A percentile compares a stretch with the other conserved stretches of the same genome.
phyloP scores from a whole-genome alignment of 1,140 invertebrate species.

The Leptinotarsa defecta region DNA sequence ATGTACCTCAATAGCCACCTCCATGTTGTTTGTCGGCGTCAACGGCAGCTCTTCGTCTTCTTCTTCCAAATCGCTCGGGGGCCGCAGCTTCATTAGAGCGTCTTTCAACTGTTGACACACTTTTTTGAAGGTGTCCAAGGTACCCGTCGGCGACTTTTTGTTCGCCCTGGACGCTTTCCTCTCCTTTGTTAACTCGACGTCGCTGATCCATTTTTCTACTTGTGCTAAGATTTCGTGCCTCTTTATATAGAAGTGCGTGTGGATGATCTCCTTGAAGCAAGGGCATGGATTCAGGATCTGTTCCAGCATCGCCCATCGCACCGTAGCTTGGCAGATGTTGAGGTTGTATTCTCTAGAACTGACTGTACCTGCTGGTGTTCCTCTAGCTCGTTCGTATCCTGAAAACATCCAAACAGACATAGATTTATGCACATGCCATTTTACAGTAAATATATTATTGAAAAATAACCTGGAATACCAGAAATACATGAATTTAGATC shows the following conservation, averaged over 20 bases:
- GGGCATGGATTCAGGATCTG: constrained; percentile 87
- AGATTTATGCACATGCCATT: no score
- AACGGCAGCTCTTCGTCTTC: constrained; percentile 53
- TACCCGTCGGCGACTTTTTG: constrained; percentile 33
- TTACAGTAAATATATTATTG: no score
- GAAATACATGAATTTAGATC: no score
- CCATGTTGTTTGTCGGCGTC: constrained; percentile 43
- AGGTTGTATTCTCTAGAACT: constrained; percentile 93
- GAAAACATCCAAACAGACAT: background rate
- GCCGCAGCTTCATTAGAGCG: constrained; percentile 67
- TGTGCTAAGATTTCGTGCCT: constrained; percentile 87
- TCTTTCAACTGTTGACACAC: constrained; percentile 66
- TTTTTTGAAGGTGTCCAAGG: constrained; percentile 62
- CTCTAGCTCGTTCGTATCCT: constrained; percentile 84
- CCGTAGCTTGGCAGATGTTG: constrained; percentile 93
- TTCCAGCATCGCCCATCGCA: constrained; percentile 95
- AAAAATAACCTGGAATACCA: no score
- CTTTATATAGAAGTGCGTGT: constrained; percentile 94
- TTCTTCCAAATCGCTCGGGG: constrained; percentile 66
- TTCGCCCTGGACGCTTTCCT: constrained; percentile 32
- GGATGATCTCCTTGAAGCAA: constrained; percentile 93
- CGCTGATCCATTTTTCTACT: constrained; percentile 87
- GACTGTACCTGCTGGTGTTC: constrained; percentile 84
- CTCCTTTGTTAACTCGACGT: constrained; percentile 54
- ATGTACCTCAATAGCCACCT: constrained; percentile 41